These are phyloP conservation scores for Saccopteryx bilineata DNA, from an alignment of 2,113 vertebrate genomes.

Conservation along the genomic window DNA sequence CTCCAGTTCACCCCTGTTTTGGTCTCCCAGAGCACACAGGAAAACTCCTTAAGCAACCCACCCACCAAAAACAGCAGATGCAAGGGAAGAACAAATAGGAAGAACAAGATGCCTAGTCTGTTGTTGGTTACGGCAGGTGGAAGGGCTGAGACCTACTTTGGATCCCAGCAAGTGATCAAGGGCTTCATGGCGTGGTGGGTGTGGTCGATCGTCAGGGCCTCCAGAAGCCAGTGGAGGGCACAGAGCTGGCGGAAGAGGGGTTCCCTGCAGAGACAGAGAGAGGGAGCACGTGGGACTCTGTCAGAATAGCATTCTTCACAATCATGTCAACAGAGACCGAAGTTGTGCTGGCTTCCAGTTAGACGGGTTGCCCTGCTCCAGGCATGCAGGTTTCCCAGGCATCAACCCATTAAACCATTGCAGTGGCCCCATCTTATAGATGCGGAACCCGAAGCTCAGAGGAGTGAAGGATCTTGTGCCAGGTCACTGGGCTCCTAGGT, in stretches of 20 bases:
- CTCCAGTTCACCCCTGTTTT: not conserved
- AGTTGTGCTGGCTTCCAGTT: not conserved
- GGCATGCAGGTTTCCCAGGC: fast-evolving
- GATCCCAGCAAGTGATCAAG: slow-evolving; percentile 87
- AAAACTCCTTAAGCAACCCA: not conserved
- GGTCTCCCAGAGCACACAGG: not conserved
- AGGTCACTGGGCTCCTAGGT: not conserved
- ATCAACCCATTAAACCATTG: not conserved
- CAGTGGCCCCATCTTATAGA: not conserved
- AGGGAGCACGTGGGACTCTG: not conserved
- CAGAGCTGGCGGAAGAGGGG: slow-evolving; percentile 89
- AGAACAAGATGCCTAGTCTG: fast-evolving
- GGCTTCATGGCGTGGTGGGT: slow-evolving; percentile 80
- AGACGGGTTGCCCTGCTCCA: not conserved
- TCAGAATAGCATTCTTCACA: not conserved
- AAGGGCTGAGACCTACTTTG: slow-evolving; percentile 82
- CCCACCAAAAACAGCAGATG: not conserved
- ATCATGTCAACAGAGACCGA: fast-evolving
- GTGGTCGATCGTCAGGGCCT: slow-evolving; percentile 86
- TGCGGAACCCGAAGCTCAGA: not conserved
- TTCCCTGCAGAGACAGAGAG: slow-evolving; percentile 80
- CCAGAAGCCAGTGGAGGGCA: slow-evolving; percentile 89
- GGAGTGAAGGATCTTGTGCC: not conserved
- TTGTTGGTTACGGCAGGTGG: not conserved
- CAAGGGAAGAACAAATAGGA: fast-evolving